Conservation (phyloP, 2,797 vertebrate species). For the Sciaenops ocellatus region DNA sequence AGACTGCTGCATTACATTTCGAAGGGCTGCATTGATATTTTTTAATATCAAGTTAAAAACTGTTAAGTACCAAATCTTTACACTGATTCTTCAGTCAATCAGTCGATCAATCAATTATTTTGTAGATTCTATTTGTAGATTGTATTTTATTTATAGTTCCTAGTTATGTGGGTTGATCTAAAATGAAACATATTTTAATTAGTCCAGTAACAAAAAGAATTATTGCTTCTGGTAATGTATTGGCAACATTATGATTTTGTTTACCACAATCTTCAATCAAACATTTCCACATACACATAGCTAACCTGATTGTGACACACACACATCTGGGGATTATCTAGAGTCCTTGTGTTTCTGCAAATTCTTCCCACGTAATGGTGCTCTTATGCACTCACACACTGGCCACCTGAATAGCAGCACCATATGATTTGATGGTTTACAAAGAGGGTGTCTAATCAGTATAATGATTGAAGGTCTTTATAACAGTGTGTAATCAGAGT, state of each 20-base stretch:
- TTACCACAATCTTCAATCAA: conserved; percentile 9
- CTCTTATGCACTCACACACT: not conserved
- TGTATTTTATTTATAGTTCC: not conserved
- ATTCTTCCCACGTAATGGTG: conserved; percentile 28
- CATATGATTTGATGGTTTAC: conserved; percentile 58
- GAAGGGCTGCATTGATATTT: not conserved
- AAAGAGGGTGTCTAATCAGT: conserved; percentile 66
- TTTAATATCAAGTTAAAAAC: not conserved
- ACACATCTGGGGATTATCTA: conserved; percentile 8
- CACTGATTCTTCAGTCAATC: not conserved
- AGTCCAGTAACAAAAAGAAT: not conserved
- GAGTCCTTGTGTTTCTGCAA: conserved; percentile 1
- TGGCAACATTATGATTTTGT: not conserved
- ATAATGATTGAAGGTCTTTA: conserved; percentile 63
- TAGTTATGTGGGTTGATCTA: not conserved
- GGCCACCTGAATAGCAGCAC: conserved; percentile 21
- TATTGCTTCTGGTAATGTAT: not conserved
- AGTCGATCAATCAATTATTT: too few species aligned
- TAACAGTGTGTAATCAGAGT: conserved; percentile 63
- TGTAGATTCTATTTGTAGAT: not conserved
- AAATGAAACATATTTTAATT: not conserved
- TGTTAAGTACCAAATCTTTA: not conserved
- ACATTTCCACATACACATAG: not conserved
- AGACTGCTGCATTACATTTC: not conserved
- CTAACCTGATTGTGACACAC: not conserved